Evolutionary conservation across 2,113 vertebrate species (phyloP).

Genomic region (Spermophilus dauricus): DNA sequence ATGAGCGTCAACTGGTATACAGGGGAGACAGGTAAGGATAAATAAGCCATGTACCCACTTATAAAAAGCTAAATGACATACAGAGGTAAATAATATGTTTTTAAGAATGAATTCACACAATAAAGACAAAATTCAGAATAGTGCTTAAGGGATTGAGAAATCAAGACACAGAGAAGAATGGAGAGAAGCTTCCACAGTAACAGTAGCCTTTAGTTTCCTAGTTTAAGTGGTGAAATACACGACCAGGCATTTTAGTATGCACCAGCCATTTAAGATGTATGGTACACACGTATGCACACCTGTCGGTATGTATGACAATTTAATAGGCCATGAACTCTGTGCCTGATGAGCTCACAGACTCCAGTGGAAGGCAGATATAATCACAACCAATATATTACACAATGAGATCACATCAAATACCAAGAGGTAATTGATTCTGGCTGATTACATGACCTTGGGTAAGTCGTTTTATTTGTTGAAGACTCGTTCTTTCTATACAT

Average conservation of each 20-base stretch:
- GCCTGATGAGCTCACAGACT: constrained; percentile 30
- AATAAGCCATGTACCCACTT: background rate
- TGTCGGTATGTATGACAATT: background rate
- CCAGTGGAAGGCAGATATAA: background rate
- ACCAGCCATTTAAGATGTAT: background rate
- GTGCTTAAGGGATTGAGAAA: background rate
- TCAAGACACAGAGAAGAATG: background rate
- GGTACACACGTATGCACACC: background rate
- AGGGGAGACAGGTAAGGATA: rapidly evolving
- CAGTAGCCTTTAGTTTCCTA: background rate
- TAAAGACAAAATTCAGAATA: constrained; percentile 43
- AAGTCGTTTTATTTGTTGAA: constrained; percentile 64
- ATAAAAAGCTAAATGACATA: background rate
- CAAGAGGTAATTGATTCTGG: constrained; percentile 20
- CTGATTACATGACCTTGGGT: constrained; percentile 31
- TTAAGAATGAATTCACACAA: background rate
- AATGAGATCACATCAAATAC: constrained; percentile 40
- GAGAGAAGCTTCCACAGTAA: background rate
- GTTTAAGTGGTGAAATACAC: background rate
- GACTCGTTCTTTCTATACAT: background rate
- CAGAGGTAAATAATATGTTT: background rate
- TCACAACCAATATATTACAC: background rate
- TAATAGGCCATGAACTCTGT: background rate
- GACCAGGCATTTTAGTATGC: background rate
- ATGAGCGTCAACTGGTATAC: too few relatives aligned